A percentile compares a stretch with the other conserved stretches of the same genome.
Evolutionary conservation across 1,140 invertebrate species (phyloP).

Genomic region (Bombyx mandarina): DNA sequence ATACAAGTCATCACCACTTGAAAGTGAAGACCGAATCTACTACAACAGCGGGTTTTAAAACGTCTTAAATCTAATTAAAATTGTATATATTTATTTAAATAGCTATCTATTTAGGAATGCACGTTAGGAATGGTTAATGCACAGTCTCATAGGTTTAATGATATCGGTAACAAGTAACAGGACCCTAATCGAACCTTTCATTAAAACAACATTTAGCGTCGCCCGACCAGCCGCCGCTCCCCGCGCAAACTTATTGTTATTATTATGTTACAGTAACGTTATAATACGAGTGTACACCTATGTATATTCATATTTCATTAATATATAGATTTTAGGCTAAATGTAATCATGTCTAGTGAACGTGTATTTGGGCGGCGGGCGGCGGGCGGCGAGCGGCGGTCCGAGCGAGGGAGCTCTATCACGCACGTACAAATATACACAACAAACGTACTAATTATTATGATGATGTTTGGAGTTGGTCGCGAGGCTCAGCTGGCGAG

Average conservation of each 20-base stretch:
- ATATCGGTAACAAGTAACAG: slow-evolving; percentile 34
- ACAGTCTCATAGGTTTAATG: slow-evolving; percentile 34
- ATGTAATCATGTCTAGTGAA: too few species aligned
- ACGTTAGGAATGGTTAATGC: slow-evolving; percentile 26
- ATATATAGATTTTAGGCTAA: too few species aligned
- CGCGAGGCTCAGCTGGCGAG: slow-evolving; percentile 47
- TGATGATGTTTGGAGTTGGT: slow-evolving; percentile 7
- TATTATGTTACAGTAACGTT: background rate
- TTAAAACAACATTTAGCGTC: too few species aligned
- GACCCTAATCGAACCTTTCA: background rate
- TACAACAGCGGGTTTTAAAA: background rate
- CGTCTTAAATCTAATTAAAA: background rate
- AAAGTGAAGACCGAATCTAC: too few species aligned
- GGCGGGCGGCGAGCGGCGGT: background rate
- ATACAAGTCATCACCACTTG: slow-evolving; percentile 7
- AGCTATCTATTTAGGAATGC: slow-evolving; percentile 32
- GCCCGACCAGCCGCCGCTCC: too few species aligned
- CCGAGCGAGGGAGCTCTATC: slow-evolving; percentile 5
- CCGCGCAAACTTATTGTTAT: too few species aligned
- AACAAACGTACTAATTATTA: slow-evolving; percentile 2
- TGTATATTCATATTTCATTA: background rate
- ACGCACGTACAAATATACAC: slow-evolving; percentile 1
- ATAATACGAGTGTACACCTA: too few species aligned
- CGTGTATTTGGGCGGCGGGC: too few species aligned
- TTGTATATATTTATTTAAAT: slow-evolving; percentile 1